Conservation (phyloP, 1,140 invertebrate species). For the Cryptotermes secundus region DNA sequence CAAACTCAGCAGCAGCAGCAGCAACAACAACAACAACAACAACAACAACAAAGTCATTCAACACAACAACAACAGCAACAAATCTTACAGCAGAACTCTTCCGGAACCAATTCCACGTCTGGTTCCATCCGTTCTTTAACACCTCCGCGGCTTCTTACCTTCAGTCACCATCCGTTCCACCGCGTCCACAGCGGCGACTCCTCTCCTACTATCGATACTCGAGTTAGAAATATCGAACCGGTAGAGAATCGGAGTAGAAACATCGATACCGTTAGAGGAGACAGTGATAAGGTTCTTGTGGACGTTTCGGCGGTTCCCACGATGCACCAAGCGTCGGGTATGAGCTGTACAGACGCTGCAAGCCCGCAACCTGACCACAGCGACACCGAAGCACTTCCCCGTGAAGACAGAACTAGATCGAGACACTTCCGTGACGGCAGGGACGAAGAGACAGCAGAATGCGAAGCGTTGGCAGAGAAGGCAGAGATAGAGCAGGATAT, state of each 20-base stretch:
- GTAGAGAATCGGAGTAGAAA: not conserved
- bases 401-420: not conserved
- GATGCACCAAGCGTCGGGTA: not conserved
- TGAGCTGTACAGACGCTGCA: not conserved
- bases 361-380: not conserved
- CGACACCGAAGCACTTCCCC: too few relatives aligned
- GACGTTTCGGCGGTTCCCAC: not conserved
- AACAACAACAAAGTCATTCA: not conserved
- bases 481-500: conserved; percentile 40
- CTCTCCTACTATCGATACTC: not conserved
- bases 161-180: not conserved
- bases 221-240: not conserved
- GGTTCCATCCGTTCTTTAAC: not conserved
- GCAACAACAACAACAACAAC: not conserved
- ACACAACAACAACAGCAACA: not conserved
- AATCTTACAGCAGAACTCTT: not conserved
- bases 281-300: not conserved
- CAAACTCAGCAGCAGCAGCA: conserved; percentile 22
- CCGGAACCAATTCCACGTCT: not conserved
- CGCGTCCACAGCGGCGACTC: not conserved
- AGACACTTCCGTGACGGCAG: not conserved
- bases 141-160: not conserved
- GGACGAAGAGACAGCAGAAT: not conserved
- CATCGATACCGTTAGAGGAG: not conserved
- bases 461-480: conserved; percentile 33